These are phyloP conservation scores for Drosophila cyrtoloma DNA, from an alignment of 2,888 invertebrate species.

Conservation along the genomic window DNA sequence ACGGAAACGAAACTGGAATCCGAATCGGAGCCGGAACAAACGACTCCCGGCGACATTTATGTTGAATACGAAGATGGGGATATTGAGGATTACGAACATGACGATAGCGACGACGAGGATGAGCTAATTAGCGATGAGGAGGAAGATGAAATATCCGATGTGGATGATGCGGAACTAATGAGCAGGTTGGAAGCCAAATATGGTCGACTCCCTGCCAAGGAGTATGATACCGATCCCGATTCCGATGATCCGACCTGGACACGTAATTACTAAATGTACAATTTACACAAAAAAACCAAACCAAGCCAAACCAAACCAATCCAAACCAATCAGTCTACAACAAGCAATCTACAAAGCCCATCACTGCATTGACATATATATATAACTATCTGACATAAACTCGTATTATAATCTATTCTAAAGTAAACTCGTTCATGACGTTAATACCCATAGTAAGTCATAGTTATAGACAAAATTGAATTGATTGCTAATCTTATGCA, in stretches of 20 bases:
- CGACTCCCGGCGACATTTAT: conserved; percentile 61
- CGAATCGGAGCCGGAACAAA: conserved; percentile 8
- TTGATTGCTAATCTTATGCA: conserved; percentile 34
- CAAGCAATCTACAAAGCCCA: conserved; percentile 32
- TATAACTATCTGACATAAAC: conserved; percentile 27
- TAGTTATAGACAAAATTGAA: conserved; percentile 36
- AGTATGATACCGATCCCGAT: conserved; percentile 86
- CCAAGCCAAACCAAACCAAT: conserved; percentile 17
- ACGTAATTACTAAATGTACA: conserved; percentile 84
- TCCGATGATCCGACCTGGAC: conserved; percentile 85
- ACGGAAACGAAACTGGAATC: conserved; percentile 14
- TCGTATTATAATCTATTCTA: conserved; percentile 55
- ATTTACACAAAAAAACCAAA: conserved; percentile 47
- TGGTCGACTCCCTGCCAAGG: conserved; percentile 88
- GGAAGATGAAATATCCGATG: conserved; percentile 87
- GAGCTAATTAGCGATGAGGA: conserved; percentile 83
- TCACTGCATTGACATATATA: conserved; percentile 39
- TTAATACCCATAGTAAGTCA: conserved; percentile 66
- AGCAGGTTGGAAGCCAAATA: conserved; percentile 91
- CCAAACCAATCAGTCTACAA: conserved; percentile 29
- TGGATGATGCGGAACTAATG: conserved; percentile 90
- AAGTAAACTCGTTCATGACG: conserved; percentile 49
- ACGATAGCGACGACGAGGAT: conserved; percentile 60
- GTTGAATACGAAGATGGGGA: conserved; percentile 71
- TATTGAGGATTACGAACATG: conserved; percentile 62